Evolutionary conservation across 2,113 vertebrate genomes (phyloP), one percentile per base, ranked within the genome.

Genomic region (Leptocoma aspasia): DNA sequence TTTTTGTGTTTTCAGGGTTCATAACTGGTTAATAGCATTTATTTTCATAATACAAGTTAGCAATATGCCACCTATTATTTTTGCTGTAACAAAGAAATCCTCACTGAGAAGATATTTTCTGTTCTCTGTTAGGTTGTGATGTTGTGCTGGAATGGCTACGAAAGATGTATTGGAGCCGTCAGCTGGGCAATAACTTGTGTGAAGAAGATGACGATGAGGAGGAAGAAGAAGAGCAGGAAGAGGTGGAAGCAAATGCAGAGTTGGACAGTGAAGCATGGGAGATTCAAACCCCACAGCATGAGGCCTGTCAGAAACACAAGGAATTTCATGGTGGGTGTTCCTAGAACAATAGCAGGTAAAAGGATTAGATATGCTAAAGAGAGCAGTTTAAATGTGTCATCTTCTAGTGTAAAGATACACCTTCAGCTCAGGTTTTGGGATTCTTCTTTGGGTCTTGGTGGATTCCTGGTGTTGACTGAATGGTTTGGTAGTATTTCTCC

Each of bases 61-160:
- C 22, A 56, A 1, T 47, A 10, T 79, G 5, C 6, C 22, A 10
- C 8, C 13, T 73, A 0, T 27, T 35, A 18, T 45, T 70, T 65
- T 80, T 75, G 39, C 10, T 6, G 0, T 71, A 54, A 39, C 13
- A 18, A 54, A 70, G 42, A 35, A 84, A 41, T 61, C 15, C 8
- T 92, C 14, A 7, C 20, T 75, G 68, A 73, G 64, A 59, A 54
- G 41, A 30, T 37, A 5, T 66, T 92, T 92, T 64, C 19, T 89
- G 3, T 77, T 95, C 50, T 68, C 6, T 30, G 39, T 47, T 68
- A 99, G 98, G 98, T 3, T 99, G 99, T 53, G 98, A 98, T 66
- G 98, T 98, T 94, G 98, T 99, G n/a, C 97, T 99, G 92, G 98
- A 99, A n/a, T 99, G 99, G 99, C 98, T 99, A 27, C 98, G 99